Evolutionary conservation across 2,797 vertebrate genomes (phyloP).

Genomic region (Gymnothorax javanicus): DNA sequence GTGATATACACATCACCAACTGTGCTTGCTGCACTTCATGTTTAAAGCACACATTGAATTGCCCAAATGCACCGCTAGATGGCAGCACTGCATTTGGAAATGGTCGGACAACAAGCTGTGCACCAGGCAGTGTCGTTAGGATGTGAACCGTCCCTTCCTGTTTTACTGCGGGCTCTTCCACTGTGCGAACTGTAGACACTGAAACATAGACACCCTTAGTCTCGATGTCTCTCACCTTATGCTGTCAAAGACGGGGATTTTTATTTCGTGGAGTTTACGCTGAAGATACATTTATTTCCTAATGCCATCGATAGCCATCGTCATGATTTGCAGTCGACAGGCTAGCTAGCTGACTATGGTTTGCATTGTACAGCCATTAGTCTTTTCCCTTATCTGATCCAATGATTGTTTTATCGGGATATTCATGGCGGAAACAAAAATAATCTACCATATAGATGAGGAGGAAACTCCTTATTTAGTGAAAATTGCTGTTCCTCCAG

Average conservation of each 20-base stretch:
- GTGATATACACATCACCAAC: neutral
- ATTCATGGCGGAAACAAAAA: conserved; percentile 98
- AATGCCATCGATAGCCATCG: conserved; percentile 46
- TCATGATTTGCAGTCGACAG: conserved; percentile 52
- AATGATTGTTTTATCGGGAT: conserved; percentile 74
- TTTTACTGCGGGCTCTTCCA: conserved; percentile 74
- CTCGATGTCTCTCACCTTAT: conserved; percentile 60
- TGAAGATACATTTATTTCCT: conserved; percentile 46
- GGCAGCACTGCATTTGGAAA: conserved; percentile 64
- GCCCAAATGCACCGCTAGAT: conserved; percentile 64
- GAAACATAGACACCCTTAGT: conserved; percentile 60
- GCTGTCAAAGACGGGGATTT: conserved; percentile 55
- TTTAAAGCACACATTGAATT: neutral
- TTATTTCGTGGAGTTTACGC: conserved; percentile 42
- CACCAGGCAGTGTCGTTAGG: conserved; percentile 71
- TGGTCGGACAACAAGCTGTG: conserved; percentile 57
- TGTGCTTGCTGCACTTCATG: neutral
- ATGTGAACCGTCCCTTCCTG: conserved; percentile 82
- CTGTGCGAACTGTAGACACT: conserved; percentile 68
- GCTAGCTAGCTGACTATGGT: conserved; percentile 61
- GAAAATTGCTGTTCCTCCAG: conserved; percentile 89
- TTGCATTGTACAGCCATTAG: conserved; percentile 63
- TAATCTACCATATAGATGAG: conserved; percentile 98
- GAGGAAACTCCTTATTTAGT: conserved; percentile 98
- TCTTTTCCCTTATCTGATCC: conserved; percentile 70